These are phyloP conservation scores for Dolichoris vasculosae DNA, from an alignment of 1,140 invertebrate genomes.

Conservation along the genomic window DNA sequence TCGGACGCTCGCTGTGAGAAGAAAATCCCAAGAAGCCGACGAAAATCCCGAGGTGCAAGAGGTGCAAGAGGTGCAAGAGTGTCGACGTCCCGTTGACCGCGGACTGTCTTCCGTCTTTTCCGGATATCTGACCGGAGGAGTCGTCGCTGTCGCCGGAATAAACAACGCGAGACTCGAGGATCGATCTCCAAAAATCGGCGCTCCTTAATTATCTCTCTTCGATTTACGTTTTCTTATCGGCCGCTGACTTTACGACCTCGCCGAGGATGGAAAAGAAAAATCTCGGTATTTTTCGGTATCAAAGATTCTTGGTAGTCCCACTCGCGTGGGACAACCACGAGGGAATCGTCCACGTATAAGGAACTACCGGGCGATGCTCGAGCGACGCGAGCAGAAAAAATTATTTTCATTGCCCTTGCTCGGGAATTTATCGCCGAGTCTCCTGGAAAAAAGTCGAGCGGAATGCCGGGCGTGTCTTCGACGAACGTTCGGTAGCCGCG, in stretches of 20 bases:
- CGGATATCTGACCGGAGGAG: too few relatives aligned
- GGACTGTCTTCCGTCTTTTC: too few relatives aligned
- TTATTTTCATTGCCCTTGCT: not conserved
- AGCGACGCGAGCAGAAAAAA: not conserved
- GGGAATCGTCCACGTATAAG: not conserved
- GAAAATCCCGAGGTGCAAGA: not conserved
- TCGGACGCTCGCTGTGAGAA: not conserved
- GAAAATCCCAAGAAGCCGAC: not conserved
- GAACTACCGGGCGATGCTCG: not conserved
- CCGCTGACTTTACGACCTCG: too few relatives aligned
- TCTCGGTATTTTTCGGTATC: too few relatives aligned
- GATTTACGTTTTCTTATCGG: too few relatives aligned
- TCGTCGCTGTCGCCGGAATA: not conserved
- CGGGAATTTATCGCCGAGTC: not conserved
- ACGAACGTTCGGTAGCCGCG: constrained; percentile 14
- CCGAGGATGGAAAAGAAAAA: too few relatives aligned
- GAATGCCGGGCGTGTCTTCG: not conserved
- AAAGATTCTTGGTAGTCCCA: too few relatives aligned
- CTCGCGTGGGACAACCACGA: not conserved
- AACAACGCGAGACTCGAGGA: not conserved
- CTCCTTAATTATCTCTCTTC: too few relatives aligned
- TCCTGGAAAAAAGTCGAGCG: not conserved
- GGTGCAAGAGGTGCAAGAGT: not conserved
- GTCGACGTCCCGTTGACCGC: not conserved
- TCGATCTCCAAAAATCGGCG: not conserved